Evolutionary conservation across 2,113 vertebrate species (phyloP).

Genomic region (Manacus vitellinus): DNA sequence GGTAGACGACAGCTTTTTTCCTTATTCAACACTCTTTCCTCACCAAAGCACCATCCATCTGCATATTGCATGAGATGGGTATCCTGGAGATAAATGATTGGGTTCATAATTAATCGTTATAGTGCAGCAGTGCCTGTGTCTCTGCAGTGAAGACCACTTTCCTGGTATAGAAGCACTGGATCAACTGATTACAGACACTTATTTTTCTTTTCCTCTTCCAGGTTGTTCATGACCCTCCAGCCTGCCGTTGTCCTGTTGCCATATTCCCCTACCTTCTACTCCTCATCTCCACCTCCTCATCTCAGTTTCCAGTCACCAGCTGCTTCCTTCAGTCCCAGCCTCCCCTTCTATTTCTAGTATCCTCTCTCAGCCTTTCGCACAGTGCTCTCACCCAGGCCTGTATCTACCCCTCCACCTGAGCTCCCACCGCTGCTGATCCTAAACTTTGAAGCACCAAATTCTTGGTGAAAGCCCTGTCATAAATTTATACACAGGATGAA

Average conservation of each 20-base stretch:
- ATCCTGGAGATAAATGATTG: background rate
- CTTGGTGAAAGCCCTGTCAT: background rate
- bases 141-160: fast-evolving
- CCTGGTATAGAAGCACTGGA: background rate
- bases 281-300: background rate
- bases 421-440: background rate
- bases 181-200: background rate
- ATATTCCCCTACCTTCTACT: background rate
- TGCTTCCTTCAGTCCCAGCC: background rate
- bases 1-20: background rate
- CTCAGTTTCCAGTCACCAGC: conserved; percentile 15
- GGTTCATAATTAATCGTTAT: background rate
- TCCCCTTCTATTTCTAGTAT: background rate
- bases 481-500: background rate
- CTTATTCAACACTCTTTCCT: background rate
- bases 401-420: background rate
- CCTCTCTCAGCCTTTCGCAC: background rate
- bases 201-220: background rate
- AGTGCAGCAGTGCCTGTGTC: background rate
- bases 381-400: background rate
- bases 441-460: background rate
- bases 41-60: background rate
- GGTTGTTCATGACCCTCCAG: background rate
- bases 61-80: background rate
- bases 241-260: background rate